These are phyloP conservation scores for Chrysogorgia sp. DNA, from an alignment of 92 coral and sea anemone species.

Conservation along the genomic window DNA sequence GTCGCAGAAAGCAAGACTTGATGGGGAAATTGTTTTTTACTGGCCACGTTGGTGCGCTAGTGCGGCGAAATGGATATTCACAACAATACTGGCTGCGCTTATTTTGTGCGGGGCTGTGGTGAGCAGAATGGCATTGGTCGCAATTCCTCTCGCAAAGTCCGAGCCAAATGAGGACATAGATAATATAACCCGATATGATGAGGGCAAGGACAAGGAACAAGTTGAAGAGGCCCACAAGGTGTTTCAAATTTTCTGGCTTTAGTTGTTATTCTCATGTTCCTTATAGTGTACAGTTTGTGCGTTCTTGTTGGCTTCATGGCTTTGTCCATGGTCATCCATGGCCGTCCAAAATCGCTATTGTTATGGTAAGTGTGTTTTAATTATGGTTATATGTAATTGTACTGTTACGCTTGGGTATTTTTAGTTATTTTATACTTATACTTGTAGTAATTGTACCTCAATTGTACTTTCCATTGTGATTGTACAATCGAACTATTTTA, in stretches of 20 bases:
- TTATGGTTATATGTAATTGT: too few species aligned
- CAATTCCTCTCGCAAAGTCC: constrained; percentile 7
- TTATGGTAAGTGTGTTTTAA: constrained; percentile 32
- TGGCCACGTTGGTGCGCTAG: constrained; percentile 37
- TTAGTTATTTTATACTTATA: too few species aligned
- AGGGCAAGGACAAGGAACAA: not conserved
- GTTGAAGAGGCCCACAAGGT: not conserved
- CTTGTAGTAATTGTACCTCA: too few species aligned
- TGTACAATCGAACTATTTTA: too few species aligned
- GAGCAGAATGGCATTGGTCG: constrained; percentile 39
- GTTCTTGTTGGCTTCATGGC: constrained; percentile 30
- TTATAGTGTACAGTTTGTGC: constrained; percentile 24
- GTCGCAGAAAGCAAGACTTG: constrained; percentile 19
- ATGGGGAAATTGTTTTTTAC: constrained; percentile 8
- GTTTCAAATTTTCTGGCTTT: constrained; percentile 27
- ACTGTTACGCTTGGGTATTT: too few species aligned
- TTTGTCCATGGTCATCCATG: constrained; percentile 27
- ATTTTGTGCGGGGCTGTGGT: constrained; percentile 29
- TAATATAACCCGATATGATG: too few species aligned
- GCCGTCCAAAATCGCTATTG: constrained; percentile 22
- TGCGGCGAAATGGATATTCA: constrained; percentile 30
- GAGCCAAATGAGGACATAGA: not conserved
- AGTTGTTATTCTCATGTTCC: constrained; percentile 25
- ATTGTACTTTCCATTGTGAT: too few species aligned
- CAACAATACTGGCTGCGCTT: constrained; percentile 6